phyloP scores from a whole-genome alignment of 2,797 vertebrate species.

The Fistularia commersonii region DNA sequence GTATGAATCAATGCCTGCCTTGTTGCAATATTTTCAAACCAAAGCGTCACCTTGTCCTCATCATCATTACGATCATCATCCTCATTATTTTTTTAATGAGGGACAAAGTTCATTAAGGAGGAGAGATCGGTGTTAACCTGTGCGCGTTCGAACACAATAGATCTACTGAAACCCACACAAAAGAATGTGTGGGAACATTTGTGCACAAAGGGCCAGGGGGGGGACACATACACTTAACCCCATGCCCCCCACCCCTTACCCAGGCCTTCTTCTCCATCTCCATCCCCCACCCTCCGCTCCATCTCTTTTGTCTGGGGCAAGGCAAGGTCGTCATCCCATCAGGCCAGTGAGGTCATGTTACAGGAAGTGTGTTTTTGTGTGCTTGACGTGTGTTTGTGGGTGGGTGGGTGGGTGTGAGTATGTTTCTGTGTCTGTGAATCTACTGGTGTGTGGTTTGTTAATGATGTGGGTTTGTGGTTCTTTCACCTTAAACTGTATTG shows the following conservation, averaged over 20 bases:
- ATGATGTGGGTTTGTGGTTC: too few relatives aligned
- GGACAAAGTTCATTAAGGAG: too few relatives aligned
- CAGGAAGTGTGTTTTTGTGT: slow-evolving; percentile 25
- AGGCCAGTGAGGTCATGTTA: slow-evolving; percentile 34
- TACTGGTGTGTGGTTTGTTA: not conserved
- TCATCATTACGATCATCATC: too few relatives aligned
- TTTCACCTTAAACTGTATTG: too few relatives aligned
- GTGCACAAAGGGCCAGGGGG: too few relatives aligned
- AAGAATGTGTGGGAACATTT: not conserved
- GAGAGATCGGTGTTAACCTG: too few relatives aligned
- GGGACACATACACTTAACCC: slow-evolving; percentile 35
- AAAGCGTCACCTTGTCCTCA: too few relatives aligned
- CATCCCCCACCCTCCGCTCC: not conserved
- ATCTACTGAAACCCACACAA: not conserved
- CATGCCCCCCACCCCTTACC: not conserved
- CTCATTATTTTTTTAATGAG: too few relatives aligned
- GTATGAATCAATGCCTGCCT: too few relatives aligned
- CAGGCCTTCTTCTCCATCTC: not conserved
- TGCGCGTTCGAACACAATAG: not conserved
- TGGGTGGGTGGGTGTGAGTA: not conserved
- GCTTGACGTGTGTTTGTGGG: not conserved
- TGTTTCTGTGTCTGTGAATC: not conserved
- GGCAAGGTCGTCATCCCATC: slow-evolving; percentile 23
- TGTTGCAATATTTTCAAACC: too few relatives aligned
- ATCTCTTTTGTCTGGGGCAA: slow-evolving; percentile 37